Conservation (phyloP, 2,113 vertebrate species). For the Ivindomyrus marchei region DNA sequence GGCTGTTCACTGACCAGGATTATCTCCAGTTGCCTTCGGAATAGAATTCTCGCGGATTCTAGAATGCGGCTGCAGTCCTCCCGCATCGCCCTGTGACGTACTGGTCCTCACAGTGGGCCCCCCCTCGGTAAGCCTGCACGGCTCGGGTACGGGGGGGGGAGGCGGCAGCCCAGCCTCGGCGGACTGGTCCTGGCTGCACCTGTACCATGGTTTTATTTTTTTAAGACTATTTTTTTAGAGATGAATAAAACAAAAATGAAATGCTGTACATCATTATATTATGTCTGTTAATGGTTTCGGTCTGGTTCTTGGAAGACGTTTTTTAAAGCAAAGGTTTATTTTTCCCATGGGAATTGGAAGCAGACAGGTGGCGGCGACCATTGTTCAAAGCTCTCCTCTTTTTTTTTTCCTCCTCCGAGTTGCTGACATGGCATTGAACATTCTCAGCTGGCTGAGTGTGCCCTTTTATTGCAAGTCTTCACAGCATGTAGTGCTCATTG, state of each 20-base stretch:
- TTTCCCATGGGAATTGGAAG: constrained; percentile 19
- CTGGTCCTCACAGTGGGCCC: constrained; percentile 18
- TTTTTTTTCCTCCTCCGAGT: constrained; percentile 21
- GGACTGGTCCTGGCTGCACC: constrained; percentile 32
- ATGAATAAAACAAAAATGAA: constrained; percentile 38
- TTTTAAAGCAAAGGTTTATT: constrained; percentile 16
- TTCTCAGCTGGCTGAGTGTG: constrained; percentile 65
- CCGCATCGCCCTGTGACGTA: constrained; percentile 27
- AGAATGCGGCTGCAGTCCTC: constrained; percentile 24
- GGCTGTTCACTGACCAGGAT: constrained; percentile 38
- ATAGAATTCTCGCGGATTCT: constrained; percentile 36
- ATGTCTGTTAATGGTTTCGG: constrained; percentile 15
- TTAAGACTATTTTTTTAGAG: constrained; percentile 50
- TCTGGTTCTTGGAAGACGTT: constrained; percentile 20
- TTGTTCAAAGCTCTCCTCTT: constrained; percentile 20
- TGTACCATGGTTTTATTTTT: constrained; percentile 51
- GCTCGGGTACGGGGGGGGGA: constrained; percentile 8
- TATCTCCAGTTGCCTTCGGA: constrained; percentile 54
- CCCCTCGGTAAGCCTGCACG: constrained; percentile 40
- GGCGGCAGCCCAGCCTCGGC: constrained; percentile 17
- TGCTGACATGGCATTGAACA: constrained; percentile 38
- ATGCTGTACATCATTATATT: constrained; percentile 37
- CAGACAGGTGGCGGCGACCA: neutral
- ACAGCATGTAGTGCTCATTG: neutral
- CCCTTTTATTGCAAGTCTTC: constrained; percentile 26